These are phyloP conservation scores for Siniperca scherzeri DNA, from an alignment of 2,797 vertebrate species.

Conservation along the genomic window DNA sequence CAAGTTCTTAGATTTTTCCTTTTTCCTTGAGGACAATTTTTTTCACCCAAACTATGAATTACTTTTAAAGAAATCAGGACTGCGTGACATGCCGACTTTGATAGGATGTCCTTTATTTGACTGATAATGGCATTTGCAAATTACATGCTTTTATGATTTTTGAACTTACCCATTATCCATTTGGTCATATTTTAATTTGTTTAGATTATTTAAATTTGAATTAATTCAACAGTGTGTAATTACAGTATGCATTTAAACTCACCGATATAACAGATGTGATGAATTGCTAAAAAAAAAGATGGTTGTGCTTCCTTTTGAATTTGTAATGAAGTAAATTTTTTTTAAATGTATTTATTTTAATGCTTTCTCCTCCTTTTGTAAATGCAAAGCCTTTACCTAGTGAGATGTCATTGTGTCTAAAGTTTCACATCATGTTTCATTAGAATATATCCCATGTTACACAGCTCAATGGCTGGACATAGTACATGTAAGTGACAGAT, in stretches of 20 bases:
- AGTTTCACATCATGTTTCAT: conserved; percentile 31
- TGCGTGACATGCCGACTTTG: conserved; percentile 19
- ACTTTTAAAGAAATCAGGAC: conserved; percentile 47
- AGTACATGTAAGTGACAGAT: background rate
- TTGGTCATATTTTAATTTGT: conserved; percentile 46
- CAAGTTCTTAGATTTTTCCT: conserved; percentile 32
- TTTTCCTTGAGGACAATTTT: conserved; percentile 51
- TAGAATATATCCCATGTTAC: conserved; percentile 41
- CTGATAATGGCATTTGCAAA: conserved; percentile 45
- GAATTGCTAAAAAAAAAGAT: conserved; percentile 55
- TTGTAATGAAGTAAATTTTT: conserved; percentile 60
- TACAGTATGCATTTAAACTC: conserved; percentile 64
- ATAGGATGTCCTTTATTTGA: conserved; percentile 34
- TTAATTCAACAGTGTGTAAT: conserved; percentile 60
- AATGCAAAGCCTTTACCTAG: conserved; percentile 55
- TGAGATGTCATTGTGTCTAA: conserved; percentile 46
- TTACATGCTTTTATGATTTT: conserved; percentile 11
- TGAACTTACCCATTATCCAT: conserved; percentile 44
- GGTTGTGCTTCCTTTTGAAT: conserved; percentile 67
- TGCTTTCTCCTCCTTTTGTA: conserved; percentile 54
- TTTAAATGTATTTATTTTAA: conserved; percentile 80
- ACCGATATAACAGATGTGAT: conserved; percentile 61
- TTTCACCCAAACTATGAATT: conserved; percentile 34
- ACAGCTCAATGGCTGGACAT: conserved; percentile 62
- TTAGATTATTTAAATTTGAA: conserved; percentile 66